Conservation (phyloP, 2,888 invertebrate genomes). For the Drosophila algonquin region DNA sequence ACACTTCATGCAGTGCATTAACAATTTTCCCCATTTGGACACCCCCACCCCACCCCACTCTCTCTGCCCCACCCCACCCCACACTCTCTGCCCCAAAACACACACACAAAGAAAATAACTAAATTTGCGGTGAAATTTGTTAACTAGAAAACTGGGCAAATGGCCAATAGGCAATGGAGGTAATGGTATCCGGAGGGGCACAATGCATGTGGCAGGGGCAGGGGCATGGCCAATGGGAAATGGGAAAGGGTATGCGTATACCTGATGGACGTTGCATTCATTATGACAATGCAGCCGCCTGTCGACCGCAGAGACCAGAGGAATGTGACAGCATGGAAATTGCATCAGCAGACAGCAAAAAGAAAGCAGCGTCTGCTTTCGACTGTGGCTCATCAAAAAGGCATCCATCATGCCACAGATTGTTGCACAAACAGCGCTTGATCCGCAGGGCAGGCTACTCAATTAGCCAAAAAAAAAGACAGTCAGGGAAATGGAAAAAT, state of each 20-base stretch:
- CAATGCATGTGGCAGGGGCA: background rate
- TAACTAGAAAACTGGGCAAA: conserved; percentile 29
- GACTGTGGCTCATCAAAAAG: background rate
- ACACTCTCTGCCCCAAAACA: background rate
- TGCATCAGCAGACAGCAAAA: conserved; percentile 20
- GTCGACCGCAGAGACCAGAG: conserved; percentile 64
- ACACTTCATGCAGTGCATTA: conserved; percentile 10
- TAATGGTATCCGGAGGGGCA: conserved; percentile 1
- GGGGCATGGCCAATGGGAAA: no score
- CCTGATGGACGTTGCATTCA: conserved; percentile 47
- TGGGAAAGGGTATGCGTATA: background rate
- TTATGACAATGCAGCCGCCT: conserved; percentile 50
- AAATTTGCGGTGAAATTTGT: conserved; percentile 67
- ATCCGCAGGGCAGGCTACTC: background rate
- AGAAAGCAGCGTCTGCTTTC: conserved; percentile 8
- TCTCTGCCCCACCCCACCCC: no score
- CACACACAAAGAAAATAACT: conserved; percentile 43
- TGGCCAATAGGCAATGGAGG: conserved; percentile 34
- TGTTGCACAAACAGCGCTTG: background rate
- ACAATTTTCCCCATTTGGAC: conserved; percentile 9
- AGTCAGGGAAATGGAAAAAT: no score
- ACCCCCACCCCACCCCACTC: background rate
- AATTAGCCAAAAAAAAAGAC: background rate
- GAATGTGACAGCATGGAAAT: conserved; percentile 66
- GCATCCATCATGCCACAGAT: conserved; percentile 1